A percentile compares a stretch with the other conserved stretches of the same genome.
These are phyloP conservation scores for Magallana gigas DNA, from an alignment of 1,140 invertebrate genomes.

Conservation along the genomic window DNA sequence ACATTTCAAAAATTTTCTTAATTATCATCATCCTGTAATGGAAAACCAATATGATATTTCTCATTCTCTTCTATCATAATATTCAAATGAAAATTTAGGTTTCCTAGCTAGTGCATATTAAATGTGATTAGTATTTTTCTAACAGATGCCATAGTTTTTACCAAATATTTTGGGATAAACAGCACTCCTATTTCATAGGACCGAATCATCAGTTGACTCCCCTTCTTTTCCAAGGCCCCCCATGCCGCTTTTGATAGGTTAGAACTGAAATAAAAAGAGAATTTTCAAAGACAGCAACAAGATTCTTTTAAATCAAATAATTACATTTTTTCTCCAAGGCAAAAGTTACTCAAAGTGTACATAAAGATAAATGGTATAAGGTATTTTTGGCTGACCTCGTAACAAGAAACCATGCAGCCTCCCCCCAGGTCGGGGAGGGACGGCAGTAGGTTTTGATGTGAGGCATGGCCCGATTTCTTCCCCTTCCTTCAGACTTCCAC, in stretches of 20 bases:
- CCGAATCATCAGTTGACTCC: conserved; percentile 85
- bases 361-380: neutral
- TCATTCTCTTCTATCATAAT: too few relatives aligned
- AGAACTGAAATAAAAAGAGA: conserved; percentile 82
- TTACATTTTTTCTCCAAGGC: too few relatives aligned
- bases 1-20: too few relatives aligned
- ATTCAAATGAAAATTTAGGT: too few relatives aligned
- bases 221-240: conserved; percentile 88
- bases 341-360: too few relatives aligned
- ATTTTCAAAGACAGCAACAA: neutral
- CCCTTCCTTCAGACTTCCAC: conserved; percentile 87
- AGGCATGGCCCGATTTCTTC: conserved; percentile 90
- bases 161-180: conserved; percentile 91
- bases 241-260: conserved; percentile 98
- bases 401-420: conserved; percentile 89
- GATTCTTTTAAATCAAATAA: too few relatives aligned
- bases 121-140: too few relatives aligned
- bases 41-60: too few relatives aligned
- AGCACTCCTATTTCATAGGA: conserved; percentile 96
- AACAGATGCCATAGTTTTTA: conserved; percentile 74
- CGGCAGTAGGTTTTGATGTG: conserved; percentile 96
- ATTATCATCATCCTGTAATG: too few relatives aligned
- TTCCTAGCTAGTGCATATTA: too few relatives aligned
- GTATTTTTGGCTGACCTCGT: conserved; percentile 81
- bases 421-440: conserved; percentile 84